Evolutionary conservation across 1,140 invertebrate species (phyloP), one percentile per base, ranked within the genome.

Genomic region (Nymphalis io): DNA sequence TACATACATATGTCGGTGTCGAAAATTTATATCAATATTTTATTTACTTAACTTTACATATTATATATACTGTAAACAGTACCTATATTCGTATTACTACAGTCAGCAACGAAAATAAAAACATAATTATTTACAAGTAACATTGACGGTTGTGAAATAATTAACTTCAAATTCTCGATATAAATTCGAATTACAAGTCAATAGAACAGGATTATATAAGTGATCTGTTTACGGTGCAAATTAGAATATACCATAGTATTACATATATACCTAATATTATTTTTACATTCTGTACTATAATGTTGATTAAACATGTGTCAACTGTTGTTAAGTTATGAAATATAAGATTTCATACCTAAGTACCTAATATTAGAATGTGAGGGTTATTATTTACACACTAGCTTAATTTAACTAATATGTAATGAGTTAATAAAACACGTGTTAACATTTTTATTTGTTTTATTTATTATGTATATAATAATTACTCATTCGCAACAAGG

Each of bases 361-460:
- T 78, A 78, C 68, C 76, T 74, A 73, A 72, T 75, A 59, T 70
- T 72, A 74, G 51, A 69, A 61, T 46, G 57, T 59, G 62, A 67
- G 60, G 62, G 65, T 66, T 62, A 74, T 75, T 61, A 74, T 73
- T 70, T 75, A 79, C 70, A 77, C 79, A 76, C 60, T 80, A 75
- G 73, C 62, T 73, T 80, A 80, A 77, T 77, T 78, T 72, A 78
- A 78, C 74, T 84, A 87, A 87, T 87, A 84, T 88, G 84, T 87
- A 87, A 83, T 86, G 85, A 86, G 74, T 80, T 79, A 83, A 84
- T 87, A 23, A 85, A 87, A 84, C 81, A 80, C 82, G 86, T 85
- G 83, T 86, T 86, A 89, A 89, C 87, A 85, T 60, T 59, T 58
- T 12, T 48, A 46, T 68, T 66, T 65, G 42, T 72, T 73, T 72